Percentiles rank a stretch among this genome's conserved stretches.
These are phyloP conservation scores for Phalacrocorax aristotelis DNA, from an alignment of 2,113 vertebrate species.

Conservation along the genomic window DNA sequence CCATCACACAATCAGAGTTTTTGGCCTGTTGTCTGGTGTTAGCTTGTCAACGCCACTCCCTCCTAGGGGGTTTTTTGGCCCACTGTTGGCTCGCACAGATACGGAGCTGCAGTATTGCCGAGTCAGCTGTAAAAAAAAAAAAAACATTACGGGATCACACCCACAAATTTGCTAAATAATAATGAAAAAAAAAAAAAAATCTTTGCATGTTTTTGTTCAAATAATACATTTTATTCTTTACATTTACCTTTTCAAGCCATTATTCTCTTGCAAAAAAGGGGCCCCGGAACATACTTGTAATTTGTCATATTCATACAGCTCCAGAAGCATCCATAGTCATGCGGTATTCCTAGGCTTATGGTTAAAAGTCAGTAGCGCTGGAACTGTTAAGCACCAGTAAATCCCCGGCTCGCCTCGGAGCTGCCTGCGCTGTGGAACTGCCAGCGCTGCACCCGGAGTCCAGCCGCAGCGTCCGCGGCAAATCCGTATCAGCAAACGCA, in stretches of 20 bases:
- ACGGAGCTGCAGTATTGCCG: background rate
- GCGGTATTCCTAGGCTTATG: fast-evolving
- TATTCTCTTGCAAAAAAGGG: background rate
- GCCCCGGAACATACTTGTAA: background rate
- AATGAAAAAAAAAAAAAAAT: background rate
- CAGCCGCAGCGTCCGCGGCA: background rate
- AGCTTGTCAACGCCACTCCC: background rate
- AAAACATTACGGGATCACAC: background rate
- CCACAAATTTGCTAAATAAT: fast-evolving
- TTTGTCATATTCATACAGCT: fast-evolving
- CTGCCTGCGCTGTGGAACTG: background rate
- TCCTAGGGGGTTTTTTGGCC: fast-evolving
- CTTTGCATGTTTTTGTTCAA: background rate
- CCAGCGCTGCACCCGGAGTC: background rate
- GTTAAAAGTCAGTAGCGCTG: background rate
- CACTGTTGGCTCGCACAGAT: fast-evolving
- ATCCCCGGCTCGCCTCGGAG: background rate
- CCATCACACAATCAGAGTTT: fast-evolving
- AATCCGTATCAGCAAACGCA: background rate
- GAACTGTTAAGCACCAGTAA: background rate
- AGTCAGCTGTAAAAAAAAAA: background rate
- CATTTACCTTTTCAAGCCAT: background rate
- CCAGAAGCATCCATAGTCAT: fast-evolving
- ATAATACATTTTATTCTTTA: background rate
- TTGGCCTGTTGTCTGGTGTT: background rate